A percentile compares a stretch with the other conserved stretches of the same genome.
Evolutionary conservation across 1,140 invertebrate genomes (phyloP).

Genomic region (Zophobas morio): DNA sequence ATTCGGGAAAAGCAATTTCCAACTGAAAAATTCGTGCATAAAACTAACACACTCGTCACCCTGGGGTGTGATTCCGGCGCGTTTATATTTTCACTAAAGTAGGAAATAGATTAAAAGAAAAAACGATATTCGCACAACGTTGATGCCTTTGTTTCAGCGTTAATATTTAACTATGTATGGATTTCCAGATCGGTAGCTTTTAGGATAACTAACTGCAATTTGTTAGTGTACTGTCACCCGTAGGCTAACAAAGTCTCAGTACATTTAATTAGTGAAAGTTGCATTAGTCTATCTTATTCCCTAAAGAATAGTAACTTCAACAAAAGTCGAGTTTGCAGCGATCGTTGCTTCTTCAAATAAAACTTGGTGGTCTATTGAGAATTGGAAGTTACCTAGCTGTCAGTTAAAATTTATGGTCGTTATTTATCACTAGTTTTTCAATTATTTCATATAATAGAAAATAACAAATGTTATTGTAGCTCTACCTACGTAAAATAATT

Average conservation of each 20-base stretch:
- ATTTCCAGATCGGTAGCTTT: too few relatives aligned
- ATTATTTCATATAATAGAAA: too few relatives aligned
- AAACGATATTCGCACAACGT: constrained; percentile 11
- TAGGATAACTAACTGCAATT: not conserved
- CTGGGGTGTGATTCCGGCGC: constrained; percentile 38
- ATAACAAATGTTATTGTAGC: too few relatives aligned
- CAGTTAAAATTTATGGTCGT: not conserved
- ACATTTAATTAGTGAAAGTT: constrained; percentile 26
- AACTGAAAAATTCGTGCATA: constrained; percentile 35
- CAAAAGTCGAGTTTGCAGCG: constrained; percentile 16
- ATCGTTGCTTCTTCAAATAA: constrained; percentile 17
- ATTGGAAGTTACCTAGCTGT: constrained; percentile 12
- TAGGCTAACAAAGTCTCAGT: not conserved
- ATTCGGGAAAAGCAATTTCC: constrained; percentile 22
- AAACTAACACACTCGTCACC: constrained; percentile 33
- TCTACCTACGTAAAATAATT: too few relatives aligned
- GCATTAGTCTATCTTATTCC: constrained; percentile 4
- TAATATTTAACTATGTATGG: not conserved
- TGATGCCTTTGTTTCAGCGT: not conserved
- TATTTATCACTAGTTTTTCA: not conserved
- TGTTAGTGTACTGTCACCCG: not conserved
- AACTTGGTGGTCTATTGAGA: constrained; percentile 19
- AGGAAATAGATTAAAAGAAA: constrained; percentile 34
- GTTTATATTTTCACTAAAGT: constrained; percentile 31
- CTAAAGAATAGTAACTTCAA: constrained; percentile 10